Percentiles rank a stretch among this genome's conserved stretches.
phyloP scores from a whole-genome alignment of 2,888 invertebrate species.

The Halictus ligatus region DNA sequence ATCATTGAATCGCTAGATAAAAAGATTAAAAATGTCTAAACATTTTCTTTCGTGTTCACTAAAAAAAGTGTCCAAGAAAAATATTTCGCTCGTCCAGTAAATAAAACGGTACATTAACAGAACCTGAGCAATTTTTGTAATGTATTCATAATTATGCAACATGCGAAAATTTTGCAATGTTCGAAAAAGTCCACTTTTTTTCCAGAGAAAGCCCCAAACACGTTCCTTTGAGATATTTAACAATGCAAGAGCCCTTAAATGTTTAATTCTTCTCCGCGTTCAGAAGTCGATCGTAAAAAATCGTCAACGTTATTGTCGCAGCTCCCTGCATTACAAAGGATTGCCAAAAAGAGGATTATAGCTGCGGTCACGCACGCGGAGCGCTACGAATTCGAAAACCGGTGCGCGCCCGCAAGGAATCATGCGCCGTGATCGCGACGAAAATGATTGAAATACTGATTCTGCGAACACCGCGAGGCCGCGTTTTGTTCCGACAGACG shows the following conservation, averaged over 20 bases:
- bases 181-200: not conserved
- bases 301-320: not conserved
- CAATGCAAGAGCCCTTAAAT: too few relatives aligned
- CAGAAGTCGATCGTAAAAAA: not conserved
- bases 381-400: not conserved
- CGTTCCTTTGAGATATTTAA: too few relatives aligned
- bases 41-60: not conserved
- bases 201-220: not conserved
- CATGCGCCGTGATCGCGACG: not conserved
- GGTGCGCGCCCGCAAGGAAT: not conserved
- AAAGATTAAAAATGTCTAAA: not conserved
- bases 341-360: not conserved
- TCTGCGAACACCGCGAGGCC: not conserved
- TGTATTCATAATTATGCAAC: too few relatives aligned
- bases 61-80: not conserved
- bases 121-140: not conserved
- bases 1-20: not conserved
- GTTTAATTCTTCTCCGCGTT: not conserved
- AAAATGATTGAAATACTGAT: constrained; percentile 19
- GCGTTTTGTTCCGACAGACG: not conserved
- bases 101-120: too few relatives aligned
- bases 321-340: not conserved
- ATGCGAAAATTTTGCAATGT: not conserved
- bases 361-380: not conserved
- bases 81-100: too few relatives aligned